phyloP scores from a whole-genome alignment of 2,888 invertebrate species.

The Branchellion lobata region DNA sequence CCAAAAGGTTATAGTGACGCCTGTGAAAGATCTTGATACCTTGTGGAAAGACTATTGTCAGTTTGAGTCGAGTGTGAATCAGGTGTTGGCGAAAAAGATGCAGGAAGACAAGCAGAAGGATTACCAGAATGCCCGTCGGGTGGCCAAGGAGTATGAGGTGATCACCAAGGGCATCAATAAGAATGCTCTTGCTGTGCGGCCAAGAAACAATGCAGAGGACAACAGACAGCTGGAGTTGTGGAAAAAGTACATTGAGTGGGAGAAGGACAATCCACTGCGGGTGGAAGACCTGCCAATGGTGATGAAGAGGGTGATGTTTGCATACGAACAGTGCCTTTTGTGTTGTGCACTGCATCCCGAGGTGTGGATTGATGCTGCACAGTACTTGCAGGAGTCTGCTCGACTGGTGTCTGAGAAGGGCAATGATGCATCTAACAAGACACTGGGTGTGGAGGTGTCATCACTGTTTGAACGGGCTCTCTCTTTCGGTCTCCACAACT shows the following conservation, averaged over 20 bases:
- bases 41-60: constrained; percentile 91
- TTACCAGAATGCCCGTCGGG: constrained; percentile 93
- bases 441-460: constrained; percentile 88
- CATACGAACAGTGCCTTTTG: constrained; percentile 92
- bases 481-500: constrained; percentile 80
- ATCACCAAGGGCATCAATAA: constrained; percentile 91
- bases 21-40: constrained; percentile 93
- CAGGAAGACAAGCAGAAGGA: constrained; percentile 89
- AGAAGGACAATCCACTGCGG: constrained; percentile 89
- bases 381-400: constrained; percentile 91
- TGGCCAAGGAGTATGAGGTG: constrained; percentile 90
- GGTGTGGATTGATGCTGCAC: constrained; percentile 93
- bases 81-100: constrained; percentile 91
- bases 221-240: constrained; percentile 93
- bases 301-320: constrained; percentile 93
- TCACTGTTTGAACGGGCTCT: constrained; percentile 93
- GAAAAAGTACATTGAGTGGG: constrained; percentile 98
- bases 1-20: constrained; percentile 91
- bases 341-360: constrained; percentile 97
- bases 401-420: constrained; percentile 91
- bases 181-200: constrained; percentile 94
- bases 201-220: constrained; percentile 81
- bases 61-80: constrained; percentile 82
- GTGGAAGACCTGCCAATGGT: constrained; percentile 92
- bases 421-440: constrained; percentile 75